Evolutionary conservation across 2,797 vertebrate genomes (phyloP), one percentile per base, ranked within the genome.

Genomic region (Leuciscus waleckii): DNA sequence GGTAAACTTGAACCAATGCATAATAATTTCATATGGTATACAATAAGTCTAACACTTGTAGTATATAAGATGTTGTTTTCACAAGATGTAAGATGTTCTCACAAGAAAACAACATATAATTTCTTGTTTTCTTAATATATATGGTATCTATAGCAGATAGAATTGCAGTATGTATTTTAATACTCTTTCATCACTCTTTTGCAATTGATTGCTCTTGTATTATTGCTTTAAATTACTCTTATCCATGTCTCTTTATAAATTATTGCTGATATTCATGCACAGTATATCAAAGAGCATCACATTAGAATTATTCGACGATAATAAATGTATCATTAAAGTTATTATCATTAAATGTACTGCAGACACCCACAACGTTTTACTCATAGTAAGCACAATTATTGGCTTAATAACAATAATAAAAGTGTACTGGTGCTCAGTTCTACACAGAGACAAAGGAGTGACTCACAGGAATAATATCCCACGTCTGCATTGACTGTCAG

Each of bases 381-480:
- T 56, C 6, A 23, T 68, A 39, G 41, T 46, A 73, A 3, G 21
- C 23, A 61, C 70, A 67, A 37, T 63, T 37, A n/a, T 49, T 26
- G 7, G 32, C 16, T 46, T 49, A 6, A 35, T 85, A 75, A 56
- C 10, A 19, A 29, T 56, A 69, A 43, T 21, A 51, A 65, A 3
- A 26, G 35, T 74, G 56, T 75, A 51, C 78, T 80, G 39, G 23
- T 61, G 61, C 26, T 29, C 13, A 16, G 61, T 16, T 63, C 13
- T 10, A 58, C 54, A n/a, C 19, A 56, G 80, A 46, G 54, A 61
- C 26, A 79, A 43, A 69, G 41, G 8, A 26, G 37, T 41, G 69
- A 90, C 94, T 95, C 89, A 96, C 96, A 97, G 89, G 96, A 97
- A 89, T 97, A 98, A 88, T 97, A 97, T 82, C 95, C 97, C 1